Percentiles rank a stretch among this genome's conserved stretches.
These are phyloP conservation scores for Drosophila pegasa DNA, from an alignment of 2,888 invertebrate species.

Conservation along the genomic window DNA sequence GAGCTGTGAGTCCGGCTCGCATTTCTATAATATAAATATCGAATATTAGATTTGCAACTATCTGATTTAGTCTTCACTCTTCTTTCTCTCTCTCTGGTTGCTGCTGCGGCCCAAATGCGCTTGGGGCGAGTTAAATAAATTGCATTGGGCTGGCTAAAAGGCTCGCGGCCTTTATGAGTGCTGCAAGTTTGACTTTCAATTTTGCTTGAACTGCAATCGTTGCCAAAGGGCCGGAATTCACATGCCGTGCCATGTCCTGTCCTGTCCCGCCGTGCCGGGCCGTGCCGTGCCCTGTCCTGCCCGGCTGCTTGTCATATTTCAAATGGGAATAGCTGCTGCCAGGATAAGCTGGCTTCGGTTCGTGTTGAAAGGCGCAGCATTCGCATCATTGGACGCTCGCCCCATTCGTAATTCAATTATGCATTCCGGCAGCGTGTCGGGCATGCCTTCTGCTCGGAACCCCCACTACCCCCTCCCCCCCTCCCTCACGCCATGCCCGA, in stretches of 20 bases:
- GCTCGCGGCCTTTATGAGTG: slow-evolving; percentile 1
- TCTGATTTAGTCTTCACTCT: neutral
- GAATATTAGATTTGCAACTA: no score
- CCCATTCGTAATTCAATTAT: slow-evolving; percentile 72
- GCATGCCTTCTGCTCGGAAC: slow-evolving; percentile 20
- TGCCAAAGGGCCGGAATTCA: slow-evolving; percentile 4
- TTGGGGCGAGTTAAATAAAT: slow-evolving; percentile 5
- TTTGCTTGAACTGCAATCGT: slow-evolving; percentile 19
- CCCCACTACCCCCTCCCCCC: no score
- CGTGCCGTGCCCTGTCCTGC: neutral
- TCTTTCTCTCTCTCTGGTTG: neutral
- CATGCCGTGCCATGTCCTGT: neutral
- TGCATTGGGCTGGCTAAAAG: neutral
- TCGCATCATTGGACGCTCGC: slow-evolving; percentile 43
- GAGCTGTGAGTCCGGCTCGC: neutral
- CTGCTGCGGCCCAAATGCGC: neutral
- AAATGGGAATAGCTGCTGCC: slow-evolving; percentile 14
- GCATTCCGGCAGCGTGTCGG: slow-evolving; percentile 68
- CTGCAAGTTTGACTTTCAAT: slow-evolving; percentile 9
- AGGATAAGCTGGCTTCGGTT: neutral
- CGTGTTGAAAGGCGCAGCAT: slow-evolving; percentile 17
- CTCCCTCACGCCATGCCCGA: no score
- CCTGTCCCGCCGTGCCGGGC: neutral
- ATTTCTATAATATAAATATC: neutral
- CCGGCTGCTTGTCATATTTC: slow-evolving; percentile 26